These are phyloP conservation scores for Eugnorisma glareosa DNA, from an alignment of 2,888 invertebrate species.

Conservation along the genomic window DNA sequence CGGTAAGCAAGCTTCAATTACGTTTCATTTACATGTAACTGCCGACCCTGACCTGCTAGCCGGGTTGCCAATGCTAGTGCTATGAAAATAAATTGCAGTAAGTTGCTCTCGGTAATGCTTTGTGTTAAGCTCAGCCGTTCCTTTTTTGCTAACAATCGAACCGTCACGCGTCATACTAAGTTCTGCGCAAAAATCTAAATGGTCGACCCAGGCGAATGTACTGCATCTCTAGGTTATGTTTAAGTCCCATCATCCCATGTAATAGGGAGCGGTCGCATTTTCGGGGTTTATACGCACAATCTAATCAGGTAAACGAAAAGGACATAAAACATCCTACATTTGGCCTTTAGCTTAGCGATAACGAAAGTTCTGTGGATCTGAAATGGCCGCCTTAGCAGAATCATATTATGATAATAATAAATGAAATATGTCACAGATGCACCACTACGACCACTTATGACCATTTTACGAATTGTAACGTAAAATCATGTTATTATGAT, in stretches of 20 bases:
- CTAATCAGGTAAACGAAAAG: neutral
- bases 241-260: neutral
- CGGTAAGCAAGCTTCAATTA: constrained; percentile 1
- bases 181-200: neutral
- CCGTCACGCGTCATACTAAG: neutral
- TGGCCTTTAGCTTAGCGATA: neutral
- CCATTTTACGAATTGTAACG: neutral
- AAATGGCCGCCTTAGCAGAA: neutral
- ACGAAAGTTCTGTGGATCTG: neutral
- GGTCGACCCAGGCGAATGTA: neutral
- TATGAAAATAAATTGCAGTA: constrained; percentile 17
- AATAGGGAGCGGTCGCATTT: neutral
- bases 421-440: no score
- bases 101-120: constrained; percentile 12
- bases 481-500: neutral
- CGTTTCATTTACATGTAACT: constrained; percentile 1
- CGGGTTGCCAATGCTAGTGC: constrained; percentile 48
- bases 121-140: constrained; percentile 2
- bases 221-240: neutral
- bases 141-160: constrained; percentile 1
- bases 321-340: neutral
- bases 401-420: neutral
- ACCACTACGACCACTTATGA: no score
- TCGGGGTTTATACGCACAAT: neutral
- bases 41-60: constrained; percentile 45